A percentile compares a stretch with the other conserved stretches of the same genome.
Evolutionary conservation across 2,113 vertebrate genomes (phyloP).

Genomic region (Loxodonta africana): DNA sequence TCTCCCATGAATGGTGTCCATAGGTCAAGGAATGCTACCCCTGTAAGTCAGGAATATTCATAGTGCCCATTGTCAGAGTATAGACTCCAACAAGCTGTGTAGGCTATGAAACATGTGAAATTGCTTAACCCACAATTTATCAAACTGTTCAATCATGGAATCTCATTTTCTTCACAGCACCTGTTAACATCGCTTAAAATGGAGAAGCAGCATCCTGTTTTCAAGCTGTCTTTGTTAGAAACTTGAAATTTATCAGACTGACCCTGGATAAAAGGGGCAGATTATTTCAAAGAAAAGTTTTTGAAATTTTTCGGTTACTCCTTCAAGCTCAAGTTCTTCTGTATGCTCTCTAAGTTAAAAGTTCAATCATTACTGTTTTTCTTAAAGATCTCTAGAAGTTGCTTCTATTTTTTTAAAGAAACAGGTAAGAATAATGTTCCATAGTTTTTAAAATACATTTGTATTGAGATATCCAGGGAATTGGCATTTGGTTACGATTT

Average conservation of each 20-base stretch:
- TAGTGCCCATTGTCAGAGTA: not conserved
- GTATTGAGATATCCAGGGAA: not conserved
- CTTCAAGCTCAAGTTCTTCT: not conserved
- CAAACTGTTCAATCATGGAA: not conserved
- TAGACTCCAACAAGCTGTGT: not conserved
- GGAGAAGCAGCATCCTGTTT: not conserved
- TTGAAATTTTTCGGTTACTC: not conserved
- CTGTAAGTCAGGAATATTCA: not conserved
- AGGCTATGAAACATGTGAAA: not conserved
- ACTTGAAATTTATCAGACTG: not conserved
- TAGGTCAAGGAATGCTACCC: not conserved
- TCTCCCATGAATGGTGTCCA: not conserved
- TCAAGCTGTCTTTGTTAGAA: not conserved
- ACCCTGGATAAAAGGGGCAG: not conserved
- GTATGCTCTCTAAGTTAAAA: not conserved
- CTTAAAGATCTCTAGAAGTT: not conserved
- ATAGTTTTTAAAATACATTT: not conserved
- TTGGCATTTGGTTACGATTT: not conserved
- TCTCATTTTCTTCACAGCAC: not conserved
- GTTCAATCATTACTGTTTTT: constrained; percentile 2
- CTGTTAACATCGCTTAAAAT: not conserved
- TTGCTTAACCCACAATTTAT: not conserved
- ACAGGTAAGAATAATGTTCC: not conserved
- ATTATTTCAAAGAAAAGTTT: not conserved
- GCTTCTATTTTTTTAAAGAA: constrained; percentile 14